These are phyloP conservation scores for Babylonia areolata DNA, from an alignment of 1,140 invertebrate genomes.

Conservation along the genomic window DNA sequence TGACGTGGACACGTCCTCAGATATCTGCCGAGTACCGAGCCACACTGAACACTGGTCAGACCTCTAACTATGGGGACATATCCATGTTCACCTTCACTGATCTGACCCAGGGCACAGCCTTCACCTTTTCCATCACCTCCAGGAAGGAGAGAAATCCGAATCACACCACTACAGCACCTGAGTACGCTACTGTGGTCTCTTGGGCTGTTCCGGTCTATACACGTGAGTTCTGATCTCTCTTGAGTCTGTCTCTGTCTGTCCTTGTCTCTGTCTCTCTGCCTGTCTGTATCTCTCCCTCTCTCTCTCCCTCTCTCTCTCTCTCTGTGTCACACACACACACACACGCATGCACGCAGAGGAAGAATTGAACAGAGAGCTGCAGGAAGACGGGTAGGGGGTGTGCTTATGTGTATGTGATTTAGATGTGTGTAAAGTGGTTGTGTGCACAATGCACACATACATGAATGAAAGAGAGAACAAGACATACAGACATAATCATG, in stretches of 20 bases:
- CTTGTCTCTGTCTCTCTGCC: no score
- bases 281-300: no score
- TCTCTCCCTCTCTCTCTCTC: no score
- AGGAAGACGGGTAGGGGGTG: no score
- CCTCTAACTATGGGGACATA: neutral
- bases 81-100: neutral
- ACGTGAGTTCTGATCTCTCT: neutral
- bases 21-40: neutral
- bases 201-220: neutral
- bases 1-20: neutral
- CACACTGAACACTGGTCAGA: neutral
- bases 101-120: neutral
- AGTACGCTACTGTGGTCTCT: neutral
- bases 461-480: no score
- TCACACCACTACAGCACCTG: neutral
- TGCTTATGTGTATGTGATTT: no score
- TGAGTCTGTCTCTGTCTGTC: neutral
- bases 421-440: no score
- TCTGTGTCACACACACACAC: no score
- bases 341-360: no score
- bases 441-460: no score
- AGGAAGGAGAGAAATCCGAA: neutral
- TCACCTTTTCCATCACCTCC: neutral
- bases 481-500: no score
- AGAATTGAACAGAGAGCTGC: no score